Percentiles rank a stretch among this genome's conserved stretches.
Evolutionary conservation across 2,113 vertebrate genomes (phyloP).

Genomic region (Eulemur macaco): DNA sequence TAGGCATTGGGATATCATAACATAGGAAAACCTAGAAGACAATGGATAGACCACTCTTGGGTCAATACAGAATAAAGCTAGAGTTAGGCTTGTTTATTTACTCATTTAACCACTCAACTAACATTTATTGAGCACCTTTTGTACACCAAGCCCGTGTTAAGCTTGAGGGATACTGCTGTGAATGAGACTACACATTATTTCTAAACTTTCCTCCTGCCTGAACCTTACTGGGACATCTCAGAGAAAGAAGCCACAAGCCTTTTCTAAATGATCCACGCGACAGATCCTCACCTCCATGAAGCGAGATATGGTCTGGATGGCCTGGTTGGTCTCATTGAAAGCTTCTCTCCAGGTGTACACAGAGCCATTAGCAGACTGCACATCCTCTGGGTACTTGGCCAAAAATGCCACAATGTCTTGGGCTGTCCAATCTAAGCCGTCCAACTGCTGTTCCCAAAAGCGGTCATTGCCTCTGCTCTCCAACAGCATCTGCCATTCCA

Average conservation of each 20-base stretch:
- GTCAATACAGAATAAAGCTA: neutral
- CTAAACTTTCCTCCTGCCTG: neutral
- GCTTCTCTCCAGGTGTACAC: constrained; percentile 93
- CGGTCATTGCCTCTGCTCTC: constrained; percentile 85
- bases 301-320: constrained; percentile 92
- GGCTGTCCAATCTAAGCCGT: constrained; percentile 89
- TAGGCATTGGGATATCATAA: neutral
- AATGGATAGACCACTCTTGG: neutral
- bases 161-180: neutral
- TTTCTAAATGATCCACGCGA: neutral
- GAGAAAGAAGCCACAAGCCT: neutral
- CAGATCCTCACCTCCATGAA: constrained; percentile 94
- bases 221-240: neutral
- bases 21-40: neutral
- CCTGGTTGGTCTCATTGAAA: constrained; percentile 95
- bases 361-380: constrained; percentile 73
- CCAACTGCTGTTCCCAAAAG: constrained; percentile 86
- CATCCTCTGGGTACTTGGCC: constrained; percentile 86
- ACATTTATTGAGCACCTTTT: neutral
- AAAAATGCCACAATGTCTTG: constrained; percentile 89
- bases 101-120: neutral
- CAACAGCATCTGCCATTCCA: constrained; percentile 87
- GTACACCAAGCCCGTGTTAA: neutral
- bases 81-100: neutral
- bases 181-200: neutral